Conservation (phyloP, 2,888 invertebrate genomes). For the Apodemia mormo region DNA sequence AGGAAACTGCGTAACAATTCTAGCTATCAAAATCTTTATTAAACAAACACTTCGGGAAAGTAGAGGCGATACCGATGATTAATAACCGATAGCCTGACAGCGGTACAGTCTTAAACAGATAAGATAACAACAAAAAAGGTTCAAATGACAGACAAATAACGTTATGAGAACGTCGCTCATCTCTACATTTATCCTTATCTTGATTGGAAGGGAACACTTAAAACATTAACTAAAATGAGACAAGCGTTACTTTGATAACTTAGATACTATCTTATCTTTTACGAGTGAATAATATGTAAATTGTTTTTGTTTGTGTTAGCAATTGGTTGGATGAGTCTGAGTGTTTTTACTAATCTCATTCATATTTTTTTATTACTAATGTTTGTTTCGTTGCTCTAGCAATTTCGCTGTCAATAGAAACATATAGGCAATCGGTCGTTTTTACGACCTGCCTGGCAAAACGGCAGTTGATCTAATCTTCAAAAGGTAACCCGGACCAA, state of each 20-base stretch:
- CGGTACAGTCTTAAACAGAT: slow-evolving; percentile 13
- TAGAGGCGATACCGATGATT: slow-evolving; percentile 10
- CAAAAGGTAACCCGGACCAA: no score
- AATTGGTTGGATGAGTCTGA: neutral
- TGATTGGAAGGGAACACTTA: slow-evolving; percentile 35
- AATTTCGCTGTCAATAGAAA: no score
- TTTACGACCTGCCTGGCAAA: no score
- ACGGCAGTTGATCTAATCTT: no score
- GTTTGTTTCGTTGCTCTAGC: no score
- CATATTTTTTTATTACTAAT: no score
- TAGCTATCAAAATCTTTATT: slow-evolving; percentile 1
- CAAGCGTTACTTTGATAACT: slow-evolving; percentile 30
- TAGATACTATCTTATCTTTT: slow-evolving; percentile 35
- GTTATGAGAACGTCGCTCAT: slow-evolving; percentile 39
- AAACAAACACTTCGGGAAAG: slow-evolving; percentile 15
- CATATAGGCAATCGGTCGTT: no score
- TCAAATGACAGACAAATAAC: slow-evolving; percentile 61
- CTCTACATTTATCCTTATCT: slow-evolving; percentile 35
- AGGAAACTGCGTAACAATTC: slow-evolving; percentile 4
- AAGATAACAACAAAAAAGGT: slow-evolving; percentile 35
- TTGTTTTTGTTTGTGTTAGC: slow-evolving; percentile 1
- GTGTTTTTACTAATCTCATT: neutral
- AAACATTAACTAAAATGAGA: slow-evolving; percentile 36
- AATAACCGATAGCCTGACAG: slow-evolving; percentile 10
- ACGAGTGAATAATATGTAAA: slow-evolving; percentile 5